Percentiles rank a stretch among this genome's conserved stretches.
These are phyloP conservation scores for Mugil cephalus DNA, from an alignment of 2,113 vertebrate species.

Conservation along the genomic window DNA sequence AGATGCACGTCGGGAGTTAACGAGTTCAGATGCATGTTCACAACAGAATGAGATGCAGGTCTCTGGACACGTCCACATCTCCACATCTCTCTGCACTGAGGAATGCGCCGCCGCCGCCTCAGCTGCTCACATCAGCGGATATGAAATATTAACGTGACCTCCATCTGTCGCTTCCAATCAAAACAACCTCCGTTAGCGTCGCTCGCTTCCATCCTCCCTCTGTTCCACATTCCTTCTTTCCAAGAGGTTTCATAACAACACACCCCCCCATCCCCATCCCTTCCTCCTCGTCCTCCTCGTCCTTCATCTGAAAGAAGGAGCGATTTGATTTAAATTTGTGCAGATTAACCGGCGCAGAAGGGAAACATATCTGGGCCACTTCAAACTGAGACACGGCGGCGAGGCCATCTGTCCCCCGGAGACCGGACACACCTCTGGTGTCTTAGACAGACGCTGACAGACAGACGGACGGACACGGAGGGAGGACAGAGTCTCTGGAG, in stretches of 20 bases:
- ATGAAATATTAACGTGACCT: constrained; percentile 56
- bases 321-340: constrained; percentile 45
- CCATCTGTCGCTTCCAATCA: constrained; percentile 59
- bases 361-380: constrained; percentile 50
- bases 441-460: neutral
- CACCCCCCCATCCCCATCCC: neutral
- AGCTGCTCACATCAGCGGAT: neutral
- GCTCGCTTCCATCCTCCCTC: neutral
- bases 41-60: neutral
- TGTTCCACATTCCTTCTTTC: neutral
- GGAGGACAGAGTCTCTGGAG: constrained; percentile 5
- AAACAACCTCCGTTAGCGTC: constrained; percentile 12
- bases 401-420: constrained; percentile 63
- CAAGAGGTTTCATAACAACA: constrained; percentile 30
- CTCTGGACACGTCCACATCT: neutral
- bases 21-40: neutral
- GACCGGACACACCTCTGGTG: constrained; percentile 4
- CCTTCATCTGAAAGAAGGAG: constrained; percentile 26
- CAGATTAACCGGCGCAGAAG: constrained; percentile 68
- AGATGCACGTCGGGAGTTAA: neutral
- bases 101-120: neutral
- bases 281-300: neutral
- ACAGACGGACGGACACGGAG: constrained; percentile 30
- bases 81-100: neutral
- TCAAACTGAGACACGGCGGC: constrained; percentile 34